These are phyloP conservation scores for Heterochromis multidens DNA, from an alignment of 2,113 vertebrate species.

Conservation along the genomic window DNA sequence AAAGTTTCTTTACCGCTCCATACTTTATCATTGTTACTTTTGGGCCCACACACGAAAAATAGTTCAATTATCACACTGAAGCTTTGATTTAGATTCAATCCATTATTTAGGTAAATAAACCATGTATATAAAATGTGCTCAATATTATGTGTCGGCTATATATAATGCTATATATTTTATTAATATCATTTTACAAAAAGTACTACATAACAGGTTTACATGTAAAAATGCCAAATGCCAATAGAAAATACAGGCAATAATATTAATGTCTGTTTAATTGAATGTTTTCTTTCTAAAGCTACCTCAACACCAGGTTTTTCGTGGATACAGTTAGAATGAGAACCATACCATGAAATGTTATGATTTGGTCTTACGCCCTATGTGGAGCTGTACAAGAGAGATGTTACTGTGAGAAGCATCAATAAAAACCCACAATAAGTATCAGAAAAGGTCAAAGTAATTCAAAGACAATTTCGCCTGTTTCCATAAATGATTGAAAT, in stretches of 20 bases:
- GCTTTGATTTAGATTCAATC: not conserved
- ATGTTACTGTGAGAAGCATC: not conserved
- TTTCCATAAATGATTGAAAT: not conserved
- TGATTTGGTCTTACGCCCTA: not conserved
- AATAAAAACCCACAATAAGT: not conserved
- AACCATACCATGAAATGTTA: not conserved
- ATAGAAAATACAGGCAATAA: not conserved
- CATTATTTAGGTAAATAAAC: not conserved
- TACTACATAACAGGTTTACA: not conserved
- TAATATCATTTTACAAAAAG: not conserved
- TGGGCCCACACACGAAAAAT: not conserved
- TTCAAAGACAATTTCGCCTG: not conserved
- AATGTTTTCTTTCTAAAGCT: not conserved
- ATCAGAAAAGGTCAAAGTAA: not conserved
- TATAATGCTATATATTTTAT: not conserved
- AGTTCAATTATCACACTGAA: not conserved
- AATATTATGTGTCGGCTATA: not conserved
- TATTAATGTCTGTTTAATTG: not conserved
- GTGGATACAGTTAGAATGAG: no score
- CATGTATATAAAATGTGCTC: fast-evolving
- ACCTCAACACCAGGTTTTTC: not conserved
- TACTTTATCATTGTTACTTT: not conserved
- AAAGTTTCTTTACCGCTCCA: not conserved
- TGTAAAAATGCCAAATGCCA: not conserved
- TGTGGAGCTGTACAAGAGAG: not conserved